Evolutionary conservation across 2,888 invertebrate species (phyloP).

Genomic region (Torymus texanus): DNA sequence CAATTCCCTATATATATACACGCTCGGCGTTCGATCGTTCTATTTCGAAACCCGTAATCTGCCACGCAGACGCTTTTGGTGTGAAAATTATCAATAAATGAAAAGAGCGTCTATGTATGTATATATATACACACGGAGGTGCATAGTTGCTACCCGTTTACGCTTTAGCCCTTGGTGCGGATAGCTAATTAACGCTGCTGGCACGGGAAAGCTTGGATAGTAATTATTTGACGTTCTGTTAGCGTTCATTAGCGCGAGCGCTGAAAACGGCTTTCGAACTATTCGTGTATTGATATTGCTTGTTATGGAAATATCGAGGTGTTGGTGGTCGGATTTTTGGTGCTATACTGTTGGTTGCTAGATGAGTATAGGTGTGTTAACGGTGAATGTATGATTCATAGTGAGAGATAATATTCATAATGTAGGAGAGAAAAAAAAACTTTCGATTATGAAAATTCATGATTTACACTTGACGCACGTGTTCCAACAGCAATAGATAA

Average conservation of each 20-base stretch:
- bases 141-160: too few species aligned
- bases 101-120: not conserved
- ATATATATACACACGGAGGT: too few species aligned
- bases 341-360: too few species aligned
- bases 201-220: not conserved
- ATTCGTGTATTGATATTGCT: not conserved
- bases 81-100: slow-evolving; percentile 8
- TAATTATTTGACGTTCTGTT: slow-evolving; percentile 38
- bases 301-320: slow-evolving; percentile 29
- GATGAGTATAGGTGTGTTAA: too few species aligned
- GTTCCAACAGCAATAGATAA: too few species aligned
- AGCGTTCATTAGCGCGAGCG: slow-evolving; percentile 23
- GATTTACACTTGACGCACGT: too few species aligned
- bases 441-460: too few species aligned
- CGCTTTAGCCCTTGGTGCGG: not conserved
- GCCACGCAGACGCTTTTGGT: too few species aligned
- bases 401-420: too few species aligned
- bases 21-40: not conserved
- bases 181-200: slow-evolving; percentile 25
- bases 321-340: too few species aligned
- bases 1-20: not conserved
- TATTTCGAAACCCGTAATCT: slow-evolving; percentile 19
- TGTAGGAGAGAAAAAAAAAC: too few species aligned
- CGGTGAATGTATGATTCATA: too few species aligned
- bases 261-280: not conserved